Conservation (phyloP, 2,888 invertebrate species). For the Cephus spinipes region DNA sequence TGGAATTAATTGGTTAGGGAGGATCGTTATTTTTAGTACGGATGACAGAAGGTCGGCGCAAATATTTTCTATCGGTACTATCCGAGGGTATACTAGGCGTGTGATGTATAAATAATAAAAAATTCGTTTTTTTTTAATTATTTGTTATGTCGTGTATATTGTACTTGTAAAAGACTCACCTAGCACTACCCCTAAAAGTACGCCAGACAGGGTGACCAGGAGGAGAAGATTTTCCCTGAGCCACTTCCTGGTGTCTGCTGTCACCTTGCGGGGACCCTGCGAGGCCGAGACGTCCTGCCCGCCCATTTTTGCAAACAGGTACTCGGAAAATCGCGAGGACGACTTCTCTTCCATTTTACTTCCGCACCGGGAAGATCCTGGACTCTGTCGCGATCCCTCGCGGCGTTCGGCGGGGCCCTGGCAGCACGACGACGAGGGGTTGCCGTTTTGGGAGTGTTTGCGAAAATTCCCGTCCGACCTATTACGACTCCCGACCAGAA, state of each 20-base stretch:
- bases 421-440: slow-evolving; percentile 65
- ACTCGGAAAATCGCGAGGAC: slow-evolving; percentile 76
- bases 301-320: slow-evolving; percentile 85
- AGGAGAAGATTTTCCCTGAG: slow-evolving; percentile 82
- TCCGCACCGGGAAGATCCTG: slow-evolving; percentile 45
- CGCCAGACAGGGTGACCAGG: slow-evolving; percentile 83
- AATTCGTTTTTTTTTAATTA: background rate
- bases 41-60: background rate
- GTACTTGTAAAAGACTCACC: slow-evolving; percentile 69
- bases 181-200: slow-evolving; percentile 78
- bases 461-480: slow-evolving; percentile 60
- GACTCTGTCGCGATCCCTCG: slow-evolving; percentile 59
- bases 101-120: background rate
- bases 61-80: background rate
- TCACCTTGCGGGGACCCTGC: slow-evolving; percentile 75
- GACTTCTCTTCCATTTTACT: slow-evolving; percentile 65
- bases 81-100: background rate
- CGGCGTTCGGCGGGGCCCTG: slow-evolving; percentile 65
- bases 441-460: slow-evolving; percentile 66
- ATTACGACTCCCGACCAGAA: slow-evolving; percentile 57
- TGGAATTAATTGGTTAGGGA: background rate
- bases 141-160: background rate
- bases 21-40: background rate
- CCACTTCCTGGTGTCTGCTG: slow-evolving; percentile 75
- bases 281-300: slow-evolving; percentile 66